These are phyloP conservation scores for Progne subis DNA, from an alignment of 2,113 vertebrate genomes.

Conservation along the genomic window DNA sequence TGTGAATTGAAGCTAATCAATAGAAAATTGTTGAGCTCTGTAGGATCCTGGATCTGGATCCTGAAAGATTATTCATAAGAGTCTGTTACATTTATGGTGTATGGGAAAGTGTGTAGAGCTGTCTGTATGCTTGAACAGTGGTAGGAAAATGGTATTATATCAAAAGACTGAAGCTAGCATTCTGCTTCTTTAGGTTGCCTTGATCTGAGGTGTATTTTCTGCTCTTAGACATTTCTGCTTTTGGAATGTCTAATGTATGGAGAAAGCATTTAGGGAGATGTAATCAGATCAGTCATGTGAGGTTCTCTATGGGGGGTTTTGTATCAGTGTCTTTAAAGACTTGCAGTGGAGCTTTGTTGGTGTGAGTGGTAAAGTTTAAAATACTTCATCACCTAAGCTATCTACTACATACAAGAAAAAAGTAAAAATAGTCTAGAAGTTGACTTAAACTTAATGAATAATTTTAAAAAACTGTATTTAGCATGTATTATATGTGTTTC, in stretches of 20 bases:
- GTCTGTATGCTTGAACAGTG: not conserved
- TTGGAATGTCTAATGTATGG: not conserved
- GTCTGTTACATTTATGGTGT: not conserved
- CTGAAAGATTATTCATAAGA: not conserved
- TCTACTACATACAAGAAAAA: not conserved
- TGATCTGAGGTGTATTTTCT: not conserved
- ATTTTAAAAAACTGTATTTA: not conserved
- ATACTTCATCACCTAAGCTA: not conserved
- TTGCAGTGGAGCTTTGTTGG: not conserved
- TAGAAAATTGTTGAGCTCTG: not conserved
- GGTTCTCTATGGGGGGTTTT: not conserved
- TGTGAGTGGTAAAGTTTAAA: not conserved
- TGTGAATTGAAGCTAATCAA: not conserved
- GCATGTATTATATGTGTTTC: not conserved
- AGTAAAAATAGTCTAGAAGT: not conserved
- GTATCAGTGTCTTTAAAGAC: not conserved
- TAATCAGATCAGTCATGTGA: not conserved
- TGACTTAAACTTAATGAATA: not conserved
- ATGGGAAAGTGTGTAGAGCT: not conserved
- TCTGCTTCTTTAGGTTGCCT: not conserved
- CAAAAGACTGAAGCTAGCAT: not conserved
- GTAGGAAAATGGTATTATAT: not conserved
- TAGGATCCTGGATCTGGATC: not conserved
- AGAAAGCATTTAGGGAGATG: not conserved
- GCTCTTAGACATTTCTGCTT: not conserved